Percentiles rank a stretch among this genome's conserved stretches.
These are phyloP conservation scores for Eupithecia subfuscata DNA, from an alignment of 2,888 invertebrate species.

Conservation along the genomic window DNA sequence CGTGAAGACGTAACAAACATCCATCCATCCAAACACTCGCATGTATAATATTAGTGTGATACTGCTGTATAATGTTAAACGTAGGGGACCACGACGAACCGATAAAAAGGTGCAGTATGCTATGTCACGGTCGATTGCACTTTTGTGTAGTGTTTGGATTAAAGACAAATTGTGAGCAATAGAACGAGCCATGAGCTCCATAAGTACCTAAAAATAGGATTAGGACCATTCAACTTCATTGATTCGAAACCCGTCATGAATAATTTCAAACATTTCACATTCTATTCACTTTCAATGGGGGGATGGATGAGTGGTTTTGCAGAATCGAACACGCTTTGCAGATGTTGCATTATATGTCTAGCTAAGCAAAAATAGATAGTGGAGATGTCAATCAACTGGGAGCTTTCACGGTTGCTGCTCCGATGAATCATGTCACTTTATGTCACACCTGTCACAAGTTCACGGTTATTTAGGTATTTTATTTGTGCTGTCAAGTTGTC, in stretches of 20 bases:
- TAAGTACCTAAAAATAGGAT: constrained; percentile 35
- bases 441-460: not conserved
- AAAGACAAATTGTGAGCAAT: constrained; percentile 42
- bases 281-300: constrained; percentile 9
- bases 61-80: not conserved
- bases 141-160: constrained; percentile 46
- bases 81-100: not conserved
- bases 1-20: too few species aligned
- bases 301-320: constrained; percentile 19
- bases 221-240: constrained; percentile 15
- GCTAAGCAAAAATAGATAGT: constrained; percentile 9
- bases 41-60: too few species aligned
- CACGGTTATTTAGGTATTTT: not conserved
- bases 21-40: too few species aligned
- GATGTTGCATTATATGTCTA: not conserved
- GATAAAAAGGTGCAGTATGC: constrained; percentile 44
- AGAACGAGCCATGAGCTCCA: constrained; percentile 31
- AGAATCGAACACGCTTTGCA: constrained; percentile 10
- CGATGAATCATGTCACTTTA: not conserved
- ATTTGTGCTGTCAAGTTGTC: not conserved
- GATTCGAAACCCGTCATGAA: constrained; percentile 7
- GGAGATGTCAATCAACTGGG: constrained; percentile 9
- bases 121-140: constrained; percentile 44
- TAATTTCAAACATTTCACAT: not conserved
- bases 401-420: constrained; percentile 5